These are phyloP conservation scores for Eumaeus atala DNA, from an alignment of 1,140 invertebrate species.

Conservation along the genomic window DNA sequence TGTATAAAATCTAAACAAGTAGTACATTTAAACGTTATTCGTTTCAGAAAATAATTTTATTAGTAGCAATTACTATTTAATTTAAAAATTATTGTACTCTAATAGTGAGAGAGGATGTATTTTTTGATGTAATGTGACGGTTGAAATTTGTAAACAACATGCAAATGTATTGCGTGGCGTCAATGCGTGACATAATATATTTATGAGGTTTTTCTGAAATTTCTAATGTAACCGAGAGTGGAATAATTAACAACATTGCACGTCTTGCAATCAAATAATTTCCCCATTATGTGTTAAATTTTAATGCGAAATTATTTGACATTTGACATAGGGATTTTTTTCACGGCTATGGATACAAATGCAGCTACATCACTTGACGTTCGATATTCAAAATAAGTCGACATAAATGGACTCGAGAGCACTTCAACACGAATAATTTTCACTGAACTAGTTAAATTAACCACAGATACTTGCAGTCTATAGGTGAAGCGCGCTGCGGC, in stretches of 20 bases:
- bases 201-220: neutral
- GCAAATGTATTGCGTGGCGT: neutral
- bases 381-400: conserved; percentile 12
- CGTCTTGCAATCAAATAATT: conserved; percentile 4
- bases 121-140: neutral
- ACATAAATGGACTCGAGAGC: conserved; percentile 10
- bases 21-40: no score
- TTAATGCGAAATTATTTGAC: no score
- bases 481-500: conserved; percentile 42
- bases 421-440: conserved; percentile 14
- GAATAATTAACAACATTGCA: neutral
- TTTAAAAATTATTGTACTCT: no score
- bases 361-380: conserved; percentile 8
- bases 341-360: no score
- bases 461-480: conserved; percentile 56
- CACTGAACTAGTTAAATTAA: conserved; percentile 4
- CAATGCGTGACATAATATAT: conserved; percentile 5
- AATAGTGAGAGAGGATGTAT: no score
- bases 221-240: neutral
- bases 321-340: no score
- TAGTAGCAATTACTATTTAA: no score
- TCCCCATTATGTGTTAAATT: neutral
- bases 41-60: no score
- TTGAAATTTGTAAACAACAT: neutral
- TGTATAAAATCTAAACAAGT: no score